Conservation (phyloP, 35 echinoderm and acorn worm genomes). For the Heliocidaris tuberculata region DNA sequence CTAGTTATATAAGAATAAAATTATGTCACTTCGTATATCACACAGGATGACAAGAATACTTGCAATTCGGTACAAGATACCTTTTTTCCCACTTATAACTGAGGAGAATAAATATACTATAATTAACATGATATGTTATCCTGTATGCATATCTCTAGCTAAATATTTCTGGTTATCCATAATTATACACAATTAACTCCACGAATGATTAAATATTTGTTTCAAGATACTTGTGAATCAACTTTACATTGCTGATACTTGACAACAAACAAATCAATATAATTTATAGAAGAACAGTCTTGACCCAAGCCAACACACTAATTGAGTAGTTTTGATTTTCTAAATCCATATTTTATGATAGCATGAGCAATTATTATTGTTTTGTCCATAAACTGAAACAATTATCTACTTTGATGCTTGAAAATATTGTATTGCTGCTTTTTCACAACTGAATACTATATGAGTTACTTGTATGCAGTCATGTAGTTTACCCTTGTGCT, state of each 20-base stretch:
- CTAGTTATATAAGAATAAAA: not conserved
- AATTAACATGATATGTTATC: not conserved
- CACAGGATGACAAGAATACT: too few relatives aligned
- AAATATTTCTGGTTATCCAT: too few relatives aligned
- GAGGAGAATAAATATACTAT: too few relatives aligned
- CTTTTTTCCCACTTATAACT: not conserved
- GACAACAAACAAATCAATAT: not conserved
- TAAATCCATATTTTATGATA: too few relatives aligned
- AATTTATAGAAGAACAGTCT: too few relatives aligned
- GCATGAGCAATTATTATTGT: too few relatives aligned
- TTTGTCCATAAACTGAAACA: too few relatives aligned
- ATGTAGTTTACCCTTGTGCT: not conserved
- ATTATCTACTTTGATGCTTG: too few relatives aligned
- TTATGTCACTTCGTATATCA: not conserved
- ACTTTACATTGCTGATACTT: not conserved
- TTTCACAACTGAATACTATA: not conserved
- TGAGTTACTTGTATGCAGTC: not conserved
- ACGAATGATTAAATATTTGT: not conserved
- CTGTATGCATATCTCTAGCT: not conserved
- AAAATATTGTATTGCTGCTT: too few relatives aligned
- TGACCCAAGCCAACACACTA: too few relatives aligned
- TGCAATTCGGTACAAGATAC: not conserved
- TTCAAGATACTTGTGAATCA: not conserved
- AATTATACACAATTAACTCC: not conserved
- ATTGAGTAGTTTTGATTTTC: too few relatives aligned